These are phyloP conservation scores for Danio tinwini DNA, from an alignment of 2,797 vertebrate genomes.

Conservation along the genomic window DNA sequence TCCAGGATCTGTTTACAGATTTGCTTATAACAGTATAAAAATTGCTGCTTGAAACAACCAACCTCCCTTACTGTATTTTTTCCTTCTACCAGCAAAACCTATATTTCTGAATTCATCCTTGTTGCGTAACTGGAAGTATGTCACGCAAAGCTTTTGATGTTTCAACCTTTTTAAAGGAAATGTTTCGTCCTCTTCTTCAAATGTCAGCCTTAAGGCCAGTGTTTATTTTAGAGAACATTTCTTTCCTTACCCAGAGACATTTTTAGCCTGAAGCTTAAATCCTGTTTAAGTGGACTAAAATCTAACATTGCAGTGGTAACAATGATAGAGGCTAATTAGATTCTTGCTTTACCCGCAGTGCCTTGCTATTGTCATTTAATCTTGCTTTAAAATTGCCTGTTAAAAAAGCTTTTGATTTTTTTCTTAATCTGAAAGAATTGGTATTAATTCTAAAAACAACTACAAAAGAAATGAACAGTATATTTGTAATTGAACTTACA, in stretches of 20 bases:
- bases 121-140: slow-evolving; percentile 2
- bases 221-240: neutral
- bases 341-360: neutral
- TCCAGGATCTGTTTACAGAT: neutral
- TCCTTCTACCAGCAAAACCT: neutral
- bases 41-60: neutral
- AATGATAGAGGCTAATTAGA: neutral
- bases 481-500: neutral
- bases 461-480: neutral
- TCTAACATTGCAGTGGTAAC: neutral
- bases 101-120: neutral
- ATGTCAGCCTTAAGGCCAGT: neutral
- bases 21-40: neutral
- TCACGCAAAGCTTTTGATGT: slow-evolving; percentile 22
- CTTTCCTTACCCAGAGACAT: neutral
- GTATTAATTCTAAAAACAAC: neutral
- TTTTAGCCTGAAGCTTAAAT: slow-evolving; percentile 1
- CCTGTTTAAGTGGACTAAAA: neutral
- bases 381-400: neutral
- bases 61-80: neutral
- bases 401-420: neutral
- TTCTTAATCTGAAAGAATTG: neutral
- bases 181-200: neutral
- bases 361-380: neutral
- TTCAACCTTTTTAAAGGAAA: slow-evolving; percentile 8